Base-by-base conservation (phyloP, 2,888 invertebrate genomes). In the Pardosa pseudoannulata region DNA sequence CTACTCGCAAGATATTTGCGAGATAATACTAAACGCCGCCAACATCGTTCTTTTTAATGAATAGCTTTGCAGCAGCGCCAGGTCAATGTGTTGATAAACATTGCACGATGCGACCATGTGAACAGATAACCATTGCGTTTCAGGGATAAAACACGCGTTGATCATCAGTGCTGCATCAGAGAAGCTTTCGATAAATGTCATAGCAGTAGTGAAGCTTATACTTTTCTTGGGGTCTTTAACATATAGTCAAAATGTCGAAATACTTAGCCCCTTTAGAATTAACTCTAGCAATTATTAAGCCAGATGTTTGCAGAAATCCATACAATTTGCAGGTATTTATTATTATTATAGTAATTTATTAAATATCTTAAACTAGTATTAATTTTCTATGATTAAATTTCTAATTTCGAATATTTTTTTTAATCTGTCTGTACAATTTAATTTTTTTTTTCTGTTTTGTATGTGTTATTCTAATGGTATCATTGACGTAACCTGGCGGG, bases 271-370 rank as follows among this genome's bases (percentile, higher is more conserved):
- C 88, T 16, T 31, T 92, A 13, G 91, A 97, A 92, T 92, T 97
- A 90, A 97, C 97, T 28, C 92, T 97, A 89, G 97, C 96, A 2
- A 94, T 97, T 89, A 93, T 97, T 85, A 97, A 97, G 91, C 97
- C 97, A 5, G 96, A 97, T 91, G 93, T 96, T 46, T 93, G 96
- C 0, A 95, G 95, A 90, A 95, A 96, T 91, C 96, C 96, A 0
- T 93, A 94, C 88, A 95, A 94, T 3, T 91, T 95, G 16, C 92
- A 94, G 91, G 93, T 93, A 91, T 89, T 56, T 28, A 27, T 64
- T 64, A 9, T 6, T 27, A 27, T 29, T n/a, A n/a, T n/a, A n/a
- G n/a, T n/a, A n/a, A n/a, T n/a, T n/a, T n/a, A n/a, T n/a, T n/a
- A n/a, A n/a, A n/a, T n/a, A n/a, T n/a, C n/a, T n/a, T n/a, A n/a